Evolutionary conservation across 1,140 invertebrate genomes (phyloP).

Genomic region (Tetramorium simillimum): DNA sequence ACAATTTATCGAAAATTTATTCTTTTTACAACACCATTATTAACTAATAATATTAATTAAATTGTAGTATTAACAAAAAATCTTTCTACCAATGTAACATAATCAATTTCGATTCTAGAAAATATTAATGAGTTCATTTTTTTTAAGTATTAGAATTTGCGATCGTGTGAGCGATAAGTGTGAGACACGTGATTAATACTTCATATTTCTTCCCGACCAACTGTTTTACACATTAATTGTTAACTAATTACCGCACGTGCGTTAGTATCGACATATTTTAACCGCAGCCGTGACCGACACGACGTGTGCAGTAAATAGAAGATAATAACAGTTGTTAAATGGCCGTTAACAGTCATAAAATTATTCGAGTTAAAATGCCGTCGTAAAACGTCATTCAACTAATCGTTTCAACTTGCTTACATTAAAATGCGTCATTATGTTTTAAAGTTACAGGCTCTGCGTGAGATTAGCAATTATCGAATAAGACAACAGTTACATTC

Average conservation of each 20-base stretch:
- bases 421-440: slow-evolving; percentile 20
- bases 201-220: slow-evolving; percentile 22
- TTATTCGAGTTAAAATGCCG: slow-evolving; percentile 55
- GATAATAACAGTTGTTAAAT: slow-evolving; percentile 59
- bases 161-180: background rate
- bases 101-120: background rate
- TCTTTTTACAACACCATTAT: background rate
- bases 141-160: background rate
- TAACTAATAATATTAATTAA: background rate
- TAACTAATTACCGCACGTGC: slow-evolving; percentile 32
- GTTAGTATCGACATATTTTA: slow-evolving; percentile 51
- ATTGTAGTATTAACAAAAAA: background rate
- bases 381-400: slow-evolving; percentile 50
- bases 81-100: background rate
- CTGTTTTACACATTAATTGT: slow-evolving; percentile 51
- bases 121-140: background rate
- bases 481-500: slow-evolving; percentile 9
- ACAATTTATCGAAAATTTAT: background rate
- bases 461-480: slow-evolving; percentile 20
- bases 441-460: background rate
- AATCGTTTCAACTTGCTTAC: slow-evolving; percentile 46
- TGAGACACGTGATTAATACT: slow-evolving; percentile 25
- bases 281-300: slow-evolving; percentile 44
- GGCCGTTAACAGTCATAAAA: slow-evolving; percentile 52
- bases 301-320: slow-evolving; percentile 44